Conservation (phyloP, 2,113 vertebrate species). For the Uria aalge region DNA sequence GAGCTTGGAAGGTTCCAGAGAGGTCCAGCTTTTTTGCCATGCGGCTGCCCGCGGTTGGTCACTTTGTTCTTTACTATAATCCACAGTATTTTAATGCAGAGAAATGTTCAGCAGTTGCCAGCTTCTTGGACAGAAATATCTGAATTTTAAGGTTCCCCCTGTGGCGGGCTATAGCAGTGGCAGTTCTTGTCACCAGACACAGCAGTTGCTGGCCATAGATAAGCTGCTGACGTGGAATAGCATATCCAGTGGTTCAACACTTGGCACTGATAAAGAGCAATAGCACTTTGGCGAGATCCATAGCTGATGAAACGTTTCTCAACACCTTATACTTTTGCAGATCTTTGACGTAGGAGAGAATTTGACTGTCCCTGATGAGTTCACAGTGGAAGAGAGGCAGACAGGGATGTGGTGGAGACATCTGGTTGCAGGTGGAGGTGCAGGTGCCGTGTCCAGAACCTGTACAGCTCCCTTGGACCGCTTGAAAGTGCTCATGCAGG, state of each 20-base stretch:
- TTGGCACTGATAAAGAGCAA: not conserved
- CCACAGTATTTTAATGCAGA: not conserved
- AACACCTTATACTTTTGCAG: constrained; percentile 61
- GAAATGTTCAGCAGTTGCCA: not conserved
- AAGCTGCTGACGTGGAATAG: not conserved
- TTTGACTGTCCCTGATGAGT: constrained; percentile 92
- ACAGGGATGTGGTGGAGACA: constrained; percentile 97
- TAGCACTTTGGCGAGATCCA: not conserved
- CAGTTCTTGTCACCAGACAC: not conserved
- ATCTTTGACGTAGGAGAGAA: constrained; percentile 97
- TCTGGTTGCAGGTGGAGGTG: constrained; percentile 93
- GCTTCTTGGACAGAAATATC: not conserved
- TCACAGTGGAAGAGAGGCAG: constrained; percentile 92
- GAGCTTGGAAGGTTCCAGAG: not conserved
- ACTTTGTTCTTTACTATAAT: not conserved
- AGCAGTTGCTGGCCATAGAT: not conserved
- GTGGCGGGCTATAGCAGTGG: not conserved
- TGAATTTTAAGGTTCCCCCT: not conserved
- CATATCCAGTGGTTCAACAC: not conserved
- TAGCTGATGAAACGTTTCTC: not conserved
- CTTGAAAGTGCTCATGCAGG: constrained; percentile 98
- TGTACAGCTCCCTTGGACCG: constrained; percentile 94
- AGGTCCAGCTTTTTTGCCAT: not conserved
- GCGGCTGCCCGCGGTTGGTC: not conserved
- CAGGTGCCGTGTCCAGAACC: constrained; percentile 91